Evolutionary conservation across 2,888 invertebrate species (phyloP), one percentile per base, ranked within the genome.

Genomic region (Cataglyphis altisquamis): DNA sequence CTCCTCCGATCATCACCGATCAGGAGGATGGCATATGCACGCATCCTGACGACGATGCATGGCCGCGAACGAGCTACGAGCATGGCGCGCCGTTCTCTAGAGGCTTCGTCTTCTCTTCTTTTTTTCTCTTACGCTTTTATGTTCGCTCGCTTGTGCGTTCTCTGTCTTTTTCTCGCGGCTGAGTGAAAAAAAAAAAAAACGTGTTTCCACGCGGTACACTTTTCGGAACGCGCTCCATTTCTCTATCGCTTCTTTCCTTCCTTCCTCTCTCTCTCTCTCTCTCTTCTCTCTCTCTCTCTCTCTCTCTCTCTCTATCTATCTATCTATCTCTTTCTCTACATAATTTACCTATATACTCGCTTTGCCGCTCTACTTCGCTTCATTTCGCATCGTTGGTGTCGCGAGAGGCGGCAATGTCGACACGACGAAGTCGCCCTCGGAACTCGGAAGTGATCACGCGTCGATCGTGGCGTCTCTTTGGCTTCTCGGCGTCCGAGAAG

Each of bases 21-120:
- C 88, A 88, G 89, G 87, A 48, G 89, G 87, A 90, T 88, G 86
- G 81, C 86, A 89, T 83, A 89, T 84, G 66, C 75, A 70, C 55
- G 77, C 77, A 77, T 67, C 32, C 48, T n/a, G 48, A 52, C 48
- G 83, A 63, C 74, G 78, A 80, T 64, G 64, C 48, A 64, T 82
- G 84, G 84, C 84, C 83, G 82, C 74, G 83, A 85, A 48, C 57
- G 82, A 87, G 84, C 83, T 82, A 85, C 91, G 91, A 91, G 92
- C 91, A 93, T 92, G 92, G 93, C 93, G 93, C 88, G 91, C 18
- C 32, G 81, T 70, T 83, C 84, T 81, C 67, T 68, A 73, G 45
- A 83, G 72, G 81, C 57, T 62, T 68, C 67, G 64, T 64, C n/a
- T 3, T 72, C 41, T 64, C 39, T 78, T 66, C 39, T 21, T 41